Evolutionary conservation across 92 coral and sea anemone species (phyloP).

Genomic region (Parazoanthus darwini): DNA sequence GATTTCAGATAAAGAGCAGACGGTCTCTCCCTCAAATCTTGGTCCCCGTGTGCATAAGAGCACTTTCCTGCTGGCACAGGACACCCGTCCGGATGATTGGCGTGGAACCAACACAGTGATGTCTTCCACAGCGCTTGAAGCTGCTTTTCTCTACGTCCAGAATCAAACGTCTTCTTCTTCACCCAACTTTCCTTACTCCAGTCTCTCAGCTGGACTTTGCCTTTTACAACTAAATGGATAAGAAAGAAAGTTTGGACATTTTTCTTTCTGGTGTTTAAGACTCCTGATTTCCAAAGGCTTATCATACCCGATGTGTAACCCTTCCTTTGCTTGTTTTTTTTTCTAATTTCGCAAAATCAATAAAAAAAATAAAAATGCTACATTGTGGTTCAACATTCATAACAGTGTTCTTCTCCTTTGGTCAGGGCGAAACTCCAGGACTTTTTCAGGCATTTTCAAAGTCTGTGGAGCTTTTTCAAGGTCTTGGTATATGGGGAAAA

Average conservation of each 20-base stretch:
- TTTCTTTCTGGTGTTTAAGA: no score
- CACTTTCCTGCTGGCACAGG: slow-evolving; percentile 68
- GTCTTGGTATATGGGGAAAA: no score
- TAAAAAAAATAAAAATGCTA: no score
- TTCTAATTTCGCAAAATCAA: no score
- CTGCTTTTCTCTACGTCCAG: slow-evolving; percentile 55
- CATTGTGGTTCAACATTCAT: no score
- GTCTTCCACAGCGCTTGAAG: slow-evolving; percentile 81
- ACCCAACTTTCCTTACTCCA: slow-evolving; percentile 75
- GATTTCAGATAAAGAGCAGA: slow-evolving; percentile 54
- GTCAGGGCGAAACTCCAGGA: no score
- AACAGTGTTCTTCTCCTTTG: no score
- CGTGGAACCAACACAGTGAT: slow-evolving; percentile 82
- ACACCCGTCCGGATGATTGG: slow-evolving; percentile 92
- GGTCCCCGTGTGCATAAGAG: slow-evolving; percentile 73
- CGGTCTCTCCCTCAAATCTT: slow-evolving; percentile 73
- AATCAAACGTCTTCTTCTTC: slow-evolving; percentile 62
- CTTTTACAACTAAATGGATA: slow-evolving; percentile 63
- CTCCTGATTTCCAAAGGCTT: no score
- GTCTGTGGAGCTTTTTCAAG: no score
- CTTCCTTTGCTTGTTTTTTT: no score
- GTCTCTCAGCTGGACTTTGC: slow-evolving; percentile 81
- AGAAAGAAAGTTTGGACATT: background rate
- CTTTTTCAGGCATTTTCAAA: no score
- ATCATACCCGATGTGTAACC: no score